These are phyloP conservation scores for Sepioteuthis lessoniana DNA, from an alignment of 2,888 invertebrate species.

Conservation along the genomic window DNA sequence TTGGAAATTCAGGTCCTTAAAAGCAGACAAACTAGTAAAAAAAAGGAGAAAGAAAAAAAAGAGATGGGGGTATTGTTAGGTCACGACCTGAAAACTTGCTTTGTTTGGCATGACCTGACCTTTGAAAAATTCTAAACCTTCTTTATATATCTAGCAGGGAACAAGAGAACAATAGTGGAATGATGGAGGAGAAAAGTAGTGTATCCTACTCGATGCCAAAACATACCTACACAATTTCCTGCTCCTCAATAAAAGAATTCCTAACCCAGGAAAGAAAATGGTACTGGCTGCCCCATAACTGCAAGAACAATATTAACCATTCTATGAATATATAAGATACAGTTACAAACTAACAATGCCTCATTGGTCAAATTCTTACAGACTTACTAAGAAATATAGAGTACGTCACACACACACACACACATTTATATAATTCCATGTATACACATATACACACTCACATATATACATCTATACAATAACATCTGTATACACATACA, in stretches of 20 bases:
- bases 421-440: too few species aligned
- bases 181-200: background rate
- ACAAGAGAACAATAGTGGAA: background rate
- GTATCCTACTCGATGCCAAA: background rate
- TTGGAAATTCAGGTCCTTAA: background rate
- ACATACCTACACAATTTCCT: background rate
- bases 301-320: background rate
- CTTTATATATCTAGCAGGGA: background rate
- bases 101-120: conserved; percentile 3
- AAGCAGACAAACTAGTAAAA: background rate
- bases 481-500: too few species aligned
- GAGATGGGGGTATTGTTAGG: background rate
- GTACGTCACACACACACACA: too few species aligned
- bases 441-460: too few species aligned
- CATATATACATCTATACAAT: too few species aligned
- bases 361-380: background rate
- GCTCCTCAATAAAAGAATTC: background rate
- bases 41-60: background rate
- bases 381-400: background rate
- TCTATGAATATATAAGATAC: background rate
- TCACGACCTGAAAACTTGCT: background rate
- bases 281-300: background rate
- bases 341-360: background rate
- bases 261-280: background rate
- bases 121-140: background rate